Evolutionary conservation across 1,140 invertebrate genomes (phyloP).

Genomic region (Chrysoperla carnea): DNA sequence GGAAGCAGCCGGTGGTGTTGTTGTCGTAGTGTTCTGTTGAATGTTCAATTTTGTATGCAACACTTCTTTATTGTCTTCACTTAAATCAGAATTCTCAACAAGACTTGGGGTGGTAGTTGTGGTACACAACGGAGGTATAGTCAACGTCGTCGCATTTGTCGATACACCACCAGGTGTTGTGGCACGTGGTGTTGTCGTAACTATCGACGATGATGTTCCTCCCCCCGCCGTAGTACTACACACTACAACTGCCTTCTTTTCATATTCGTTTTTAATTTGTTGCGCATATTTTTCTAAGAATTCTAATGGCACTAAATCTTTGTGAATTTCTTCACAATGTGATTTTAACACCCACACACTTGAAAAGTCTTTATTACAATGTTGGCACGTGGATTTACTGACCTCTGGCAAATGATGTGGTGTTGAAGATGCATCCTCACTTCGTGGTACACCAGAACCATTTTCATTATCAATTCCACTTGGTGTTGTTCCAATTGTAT

Average conservation of each 20-base stretch:
- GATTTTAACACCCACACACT: slow-evolving; percentile 91
- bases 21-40: slow-evolving; percentile 9
- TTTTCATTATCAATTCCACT: slow-evolving; percentile 26
- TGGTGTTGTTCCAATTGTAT: neutral
- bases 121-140: slow-evolving; percentile 7
- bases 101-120: slow-evolving; percentile 16
- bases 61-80: slow-evolving; percentile 27
- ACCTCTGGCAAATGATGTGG: slow-evolving; percentile 46
- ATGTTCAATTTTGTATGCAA: slow-evolving; percentile 23
- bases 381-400: slow-evolving; percentile 65
- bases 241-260: slow-evolving; percentile 57
- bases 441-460: slow-evolving; percentile 28
- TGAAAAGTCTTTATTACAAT: slow-evolving; percentile 86
- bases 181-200: slow-evolving; percentile 34
- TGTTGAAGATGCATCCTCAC: slow-evolving; percentile 32
- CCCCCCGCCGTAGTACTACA: slow-evolving; percentile 28
- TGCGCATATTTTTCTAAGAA: slow-evolving; percentile 83
- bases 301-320: slow-evolving; percentile 73
- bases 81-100: slow-evolving; percentile 30
- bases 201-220: slow-evolving; percentile 25
- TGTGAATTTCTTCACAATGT: slow-evolving; percentile 89
- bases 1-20: slow-evolving; percentile 29
- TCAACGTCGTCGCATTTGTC: slow-evolving; percentile 13
- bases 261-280: slow-evolving; percentile 72
- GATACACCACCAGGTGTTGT: slow-evolving; percentile 24